Base-by-base conservation (phyloP, 2,888 invertebrate genomes). In the Eupeodes luniger region DNA sequence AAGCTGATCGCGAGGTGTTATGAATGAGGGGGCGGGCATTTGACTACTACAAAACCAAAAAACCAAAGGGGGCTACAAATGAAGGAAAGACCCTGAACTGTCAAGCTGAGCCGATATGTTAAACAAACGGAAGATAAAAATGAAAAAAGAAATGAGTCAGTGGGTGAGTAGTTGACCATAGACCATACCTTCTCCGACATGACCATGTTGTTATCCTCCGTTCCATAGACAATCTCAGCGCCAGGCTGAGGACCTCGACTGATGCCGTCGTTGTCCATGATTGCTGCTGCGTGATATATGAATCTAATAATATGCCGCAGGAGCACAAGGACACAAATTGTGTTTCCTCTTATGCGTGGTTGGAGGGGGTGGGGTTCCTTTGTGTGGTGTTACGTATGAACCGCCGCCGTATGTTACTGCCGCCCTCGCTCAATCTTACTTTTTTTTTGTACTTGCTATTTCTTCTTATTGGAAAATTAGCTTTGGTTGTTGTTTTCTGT, bases 151-250 rank as follows among this genome's bases (percentile, higher is more conserved):
- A 67, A 36, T 82, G 57, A 75, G 51, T 75, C 64, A 80, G 64
- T 74, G 62, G 70, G 36, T 80, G 62, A 64, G 47, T 19, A 27
- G 27, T 27, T 27, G 2, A 27, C 27, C 27, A 27, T 27, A 40
- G 55, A 72, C 7, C 90, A 80, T 91, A 94, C 94, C 95, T 98
- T 99, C 94, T 99, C 99, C 14, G 99, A 99, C 99, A 99, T 99
- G 91, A 98, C 98, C 93, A 97, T 97, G 91, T 97, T 97, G 94
- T 97, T 97, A 94, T 98, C 98, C 93, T 98, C 98, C 92, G 98
- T 98, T 85, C 98, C 98, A 93, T 98, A 98, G 90, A 98, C 96
- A 55, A 97, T 98, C 94, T 98, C 98, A 90, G 94, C 94, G 79
- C 96, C 95, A 92, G 94, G 95, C 93, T 94, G 95, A 92, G 92